phyloP scores from a whole-genome alignment of 2,113 vertebrate genomes.

The Cercocebus atys region DNA sequence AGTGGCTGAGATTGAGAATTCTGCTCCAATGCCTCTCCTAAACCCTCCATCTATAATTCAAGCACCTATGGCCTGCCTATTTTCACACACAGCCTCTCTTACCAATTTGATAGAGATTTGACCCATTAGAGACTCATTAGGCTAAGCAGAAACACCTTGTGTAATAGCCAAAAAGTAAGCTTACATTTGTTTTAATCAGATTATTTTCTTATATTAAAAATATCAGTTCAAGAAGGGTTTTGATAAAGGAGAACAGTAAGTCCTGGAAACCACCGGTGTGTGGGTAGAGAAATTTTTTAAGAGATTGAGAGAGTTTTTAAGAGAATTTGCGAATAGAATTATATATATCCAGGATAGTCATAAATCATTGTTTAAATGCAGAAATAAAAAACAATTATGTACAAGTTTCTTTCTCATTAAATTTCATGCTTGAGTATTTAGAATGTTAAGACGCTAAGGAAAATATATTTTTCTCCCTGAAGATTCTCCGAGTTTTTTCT shows the following conservation, averaged over 20 bases:
- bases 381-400: slow-evolving; percentile 35
- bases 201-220: slow-evolving; percentile 22
- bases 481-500: slow-evolving; percentile 33
- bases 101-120: not conserved
- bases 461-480: slow-evolving; percentile 23
- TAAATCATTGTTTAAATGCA: slow-evolving; percentile 24
- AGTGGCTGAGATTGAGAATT: not conserved
- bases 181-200: not conserved
- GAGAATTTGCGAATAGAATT: not conserved
- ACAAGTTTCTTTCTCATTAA: slow-evolving; percentile 40
- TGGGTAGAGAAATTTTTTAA: not conserved
- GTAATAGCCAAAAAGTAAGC: not conserved
- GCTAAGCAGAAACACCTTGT: not conserved
- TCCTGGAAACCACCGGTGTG: not conserved
- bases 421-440: slow-evolving; percentile 48
- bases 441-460: slow-evolving; percentile 21
- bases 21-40: not conserved
- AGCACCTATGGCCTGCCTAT: not conserved
- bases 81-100: not conserved
- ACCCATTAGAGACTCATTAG: not conserved
- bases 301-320: not conserved
- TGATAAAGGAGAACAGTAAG: not conserved
- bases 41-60: not conserved
- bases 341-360: not conserved
- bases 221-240: not conserved